Conservation (phyloP, 1,140 invertebrate species). For the Mizuhopecten yessoensis region DNA sequence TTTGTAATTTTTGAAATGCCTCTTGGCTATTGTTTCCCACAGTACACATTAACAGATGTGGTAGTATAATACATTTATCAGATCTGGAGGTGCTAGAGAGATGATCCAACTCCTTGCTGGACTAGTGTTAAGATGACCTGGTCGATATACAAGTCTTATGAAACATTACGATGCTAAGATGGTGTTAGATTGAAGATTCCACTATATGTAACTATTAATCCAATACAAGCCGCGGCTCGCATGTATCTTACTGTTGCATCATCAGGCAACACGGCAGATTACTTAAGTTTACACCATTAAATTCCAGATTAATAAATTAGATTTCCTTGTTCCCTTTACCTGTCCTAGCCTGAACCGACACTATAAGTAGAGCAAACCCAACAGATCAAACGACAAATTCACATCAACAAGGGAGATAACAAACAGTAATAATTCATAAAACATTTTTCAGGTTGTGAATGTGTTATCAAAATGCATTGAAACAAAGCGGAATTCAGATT, state of each 20-base stretch:
- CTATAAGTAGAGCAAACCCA: not conserved
- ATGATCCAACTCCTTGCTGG: not conserved
- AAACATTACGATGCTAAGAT: not conserved
- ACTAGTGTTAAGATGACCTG: not conserved
- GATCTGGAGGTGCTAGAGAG: not conserved
- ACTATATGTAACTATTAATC: not conserved
- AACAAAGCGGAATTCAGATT: too few relatives aligned
- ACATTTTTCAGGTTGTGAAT: too few relatives aligned
- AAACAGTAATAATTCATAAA: not conserved
- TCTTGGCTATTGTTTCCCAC: not conserved
- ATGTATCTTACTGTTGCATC: not conserved
- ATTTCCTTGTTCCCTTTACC: not conserved
- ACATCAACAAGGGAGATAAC: not conserved
- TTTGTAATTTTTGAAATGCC: not conserved
- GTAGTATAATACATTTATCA: too few relatives aligned
- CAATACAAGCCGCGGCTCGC: not conserved
- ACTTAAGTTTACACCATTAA: not conserved
- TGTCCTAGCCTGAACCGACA: not conserved
- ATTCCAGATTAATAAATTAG: not conserved
- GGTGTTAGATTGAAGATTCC: not conserved
- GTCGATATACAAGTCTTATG: not conserved
- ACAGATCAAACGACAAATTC: not conserved
- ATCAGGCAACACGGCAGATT: not conserved
- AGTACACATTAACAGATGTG: not conserved
- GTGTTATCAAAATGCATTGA: too few relatives aligned